A percentile compares a stretch with the other conserved stretches of the same genome.
phyloP scores from a whole-genome alignment of 2,797 vertebrate species.

The Poeciliopsis infans region DNA sequence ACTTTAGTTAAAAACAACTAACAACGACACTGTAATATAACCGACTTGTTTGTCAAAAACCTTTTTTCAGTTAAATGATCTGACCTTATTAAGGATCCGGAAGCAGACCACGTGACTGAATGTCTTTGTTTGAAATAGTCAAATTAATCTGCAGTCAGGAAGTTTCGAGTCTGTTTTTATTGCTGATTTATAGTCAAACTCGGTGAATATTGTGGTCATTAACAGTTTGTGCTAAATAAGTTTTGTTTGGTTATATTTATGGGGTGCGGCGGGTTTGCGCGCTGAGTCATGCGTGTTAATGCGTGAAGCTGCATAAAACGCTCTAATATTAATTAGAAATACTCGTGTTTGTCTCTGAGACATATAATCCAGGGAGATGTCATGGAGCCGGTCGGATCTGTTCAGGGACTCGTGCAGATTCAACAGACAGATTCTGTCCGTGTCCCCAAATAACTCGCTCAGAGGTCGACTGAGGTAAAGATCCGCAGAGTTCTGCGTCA shows the following conservation, averaged over 20 bases:
- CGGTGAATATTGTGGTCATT: neutral
- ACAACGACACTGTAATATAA: neutral
- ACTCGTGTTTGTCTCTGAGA: neutral
- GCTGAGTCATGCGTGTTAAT: neutral
- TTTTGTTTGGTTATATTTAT: neutral
- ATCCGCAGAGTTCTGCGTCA: neutral
- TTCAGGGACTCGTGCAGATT: fast-evolving
- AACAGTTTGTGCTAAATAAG: neutral
- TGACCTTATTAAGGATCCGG: neutral
- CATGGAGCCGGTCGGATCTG: neutral
- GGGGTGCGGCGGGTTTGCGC: neutral
- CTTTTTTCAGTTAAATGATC: neutral
- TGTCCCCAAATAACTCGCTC: neutral
- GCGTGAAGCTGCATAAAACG: neutral
- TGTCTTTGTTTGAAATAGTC: neutral
- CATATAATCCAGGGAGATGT: neutral
- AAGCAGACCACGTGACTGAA: neutral
- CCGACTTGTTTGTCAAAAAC: neutral
- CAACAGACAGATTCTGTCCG: neutral
- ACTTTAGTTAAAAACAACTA: neutral
- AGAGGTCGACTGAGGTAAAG: conserved; percentile 37
- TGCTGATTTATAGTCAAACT: neutral
- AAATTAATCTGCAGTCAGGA: neutral
- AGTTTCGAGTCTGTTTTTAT: neutral
- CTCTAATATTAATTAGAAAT: neutral